Evolutionary conservation across 2,888 invertebrate species (phyloP).

Genomic region (Aphidoletes aphidimyza): DNA sequence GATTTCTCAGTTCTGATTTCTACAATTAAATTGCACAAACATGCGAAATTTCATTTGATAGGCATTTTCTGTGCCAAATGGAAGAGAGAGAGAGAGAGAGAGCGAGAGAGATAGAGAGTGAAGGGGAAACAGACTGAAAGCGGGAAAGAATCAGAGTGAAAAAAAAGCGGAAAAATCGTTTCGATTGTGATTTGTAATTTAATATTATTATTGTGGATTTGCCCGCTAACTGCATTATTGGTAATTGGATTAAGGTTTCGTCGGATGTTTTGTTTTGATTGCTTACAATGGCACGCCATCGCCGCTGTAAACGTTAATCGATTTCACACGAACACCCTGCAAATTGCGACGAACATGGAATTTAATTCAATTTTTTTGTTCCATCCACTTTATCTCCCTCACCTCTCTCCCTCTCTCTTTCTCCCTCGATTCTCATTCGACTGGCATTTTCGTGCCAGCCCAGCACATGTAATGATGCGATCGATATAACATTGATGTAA

Average conservation of each 20-base stretch:
- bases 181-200: constrained; percentile 25
- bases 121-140: too few relatives aligned
- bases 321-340: background rate
- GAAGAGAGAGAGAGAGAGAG: background rate
- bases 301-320: background rate
- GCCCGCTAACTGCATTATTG: background rate
- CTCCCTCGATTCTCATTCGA: background rate
- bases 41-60: background rate
- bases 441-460: background rate
- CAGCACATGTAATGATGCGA: background rate
- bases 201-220: constrained; percentile 34
- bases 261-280: constrained; percentile 37
- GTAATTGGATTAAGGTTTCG: constrained; percentile 37
- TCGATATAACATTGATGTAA: constrained; percentile 27
- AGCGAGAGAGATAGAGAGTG: background rate
- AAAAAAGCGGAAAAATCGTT: background rate
- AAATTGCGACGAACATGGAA: constrained; percentile 24
- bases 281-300: background rate
- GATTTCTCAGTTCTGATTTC: background rate
- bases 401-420: background rate
- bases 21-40: background rate
- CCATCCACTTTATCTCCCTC: background rate
- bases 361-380: constrained; percentile 16
- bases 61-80: background rate
- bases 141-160: background rate